phyloP scores from a whole-genome alignment of 2,797 vertebrate genomes.

The Neomorphus geoffroyi region DNA sequence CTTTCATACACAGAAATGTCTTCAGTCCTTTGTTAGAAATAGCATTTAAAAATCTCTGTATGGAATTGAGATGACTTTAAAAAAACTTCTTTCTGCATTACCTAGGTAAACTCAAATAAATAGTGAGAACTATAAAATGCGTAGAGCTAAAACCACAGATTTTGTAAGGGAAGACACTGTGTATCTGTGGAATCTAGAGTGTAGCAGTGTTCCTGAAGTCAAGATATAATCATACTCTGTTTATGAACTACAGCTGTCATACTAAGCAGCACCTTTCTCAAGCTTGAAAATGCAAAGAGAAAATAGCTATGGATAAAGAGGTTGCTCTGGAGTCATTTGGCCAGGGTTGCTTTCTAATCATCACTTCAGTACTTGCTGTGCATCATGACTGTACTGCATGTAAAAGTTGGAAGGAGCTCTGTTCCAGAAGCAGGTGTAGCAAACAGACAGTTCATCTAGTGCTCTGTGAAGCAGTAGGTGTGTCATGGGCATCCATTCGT shows the following conservation, averaged over 20 bases:
- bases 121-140: background rate
- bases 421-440: background rate
- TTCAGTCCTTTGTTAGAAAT: background rate
- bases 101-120: background rate
- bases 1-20: background rate
- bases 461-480: background rate
- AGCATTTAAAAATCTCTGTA: background rate
- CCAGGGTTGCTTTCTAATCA: background rate
- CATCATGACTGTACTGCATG: rapidly evolving
- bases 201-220: background rate
- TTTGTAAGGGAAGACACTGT: background rate
- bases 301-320: rapidly evolving
- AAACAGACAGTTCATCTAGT: background rate
- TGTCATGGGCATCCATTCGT: background rate
- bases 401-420: background rate
- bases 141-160: background rate
- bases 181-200: background rate
- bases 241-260: background rate
- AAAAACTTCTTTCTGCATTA: background rate
- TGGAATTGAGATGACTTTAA: background rate
- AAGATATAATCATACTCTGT: background rate
- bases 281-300: background rate
- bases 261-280: background rate
- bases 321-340: background rate
- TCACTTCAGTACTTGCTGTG: background rate